A percentile compares a stretch with the other conserved stretches of the same genome.
Evolutionary conservation across 2,888 invertebrate species (phyloP).

Genomic region (Perithous albicinctus): DNA sequence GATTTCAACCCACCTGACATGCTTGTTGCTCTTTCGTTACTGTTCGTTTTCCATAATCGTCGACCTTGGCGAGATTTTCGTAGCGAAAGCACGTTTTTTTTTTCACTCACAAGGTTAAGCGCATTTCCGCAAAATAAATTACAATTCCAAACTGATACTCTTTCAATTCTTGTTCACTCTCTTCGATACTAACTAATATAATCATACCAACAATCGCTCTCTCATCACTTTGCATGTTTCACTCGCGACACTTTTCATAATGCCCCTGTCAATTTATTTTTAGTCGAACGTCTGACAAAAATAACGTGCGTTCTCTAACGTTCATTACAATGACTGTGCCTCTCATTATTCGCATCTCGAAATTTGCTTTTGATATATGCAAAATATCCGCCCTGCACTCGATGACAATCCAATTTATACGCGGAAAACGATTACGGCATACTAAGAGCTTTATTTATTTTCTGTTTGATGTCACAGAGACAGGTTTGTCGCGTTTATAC

Average conservation of each 20-base stretch:
- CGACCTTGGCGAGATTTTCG: constrained; percentile 67
- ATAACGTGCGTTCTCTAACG: neutral
- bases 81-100: constrained; percentile 5
- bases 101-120: neutral
- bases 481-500: neutral
- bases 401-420: neutral
- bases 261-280: neutral
- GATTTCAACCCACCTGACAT: constrained; percentile 74
- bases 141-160: neutral
- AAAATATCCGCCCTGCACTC: neutral
- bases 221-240: neutral
- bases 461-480: neutral
- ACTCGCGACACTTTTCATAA: neutral
- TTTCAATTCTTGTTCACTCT: neutral
- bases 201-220: too few species aligned
- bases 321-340: neutral
- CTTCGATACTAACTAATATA: neutral
- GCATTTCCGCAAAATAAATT: neutral
- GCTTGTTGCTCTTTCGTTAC: constrained; percentile 69
- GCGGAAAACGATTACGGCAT: neutral
- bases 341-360: neutral
- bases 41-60: constrained; percentile 59
- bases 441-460: neutral
- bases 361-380: too few species aligned
- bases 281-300: neutral